Base-by-base conservation (phyloP, 2,113 vertebrate species). In the Anolis carolinensis region DNA sequence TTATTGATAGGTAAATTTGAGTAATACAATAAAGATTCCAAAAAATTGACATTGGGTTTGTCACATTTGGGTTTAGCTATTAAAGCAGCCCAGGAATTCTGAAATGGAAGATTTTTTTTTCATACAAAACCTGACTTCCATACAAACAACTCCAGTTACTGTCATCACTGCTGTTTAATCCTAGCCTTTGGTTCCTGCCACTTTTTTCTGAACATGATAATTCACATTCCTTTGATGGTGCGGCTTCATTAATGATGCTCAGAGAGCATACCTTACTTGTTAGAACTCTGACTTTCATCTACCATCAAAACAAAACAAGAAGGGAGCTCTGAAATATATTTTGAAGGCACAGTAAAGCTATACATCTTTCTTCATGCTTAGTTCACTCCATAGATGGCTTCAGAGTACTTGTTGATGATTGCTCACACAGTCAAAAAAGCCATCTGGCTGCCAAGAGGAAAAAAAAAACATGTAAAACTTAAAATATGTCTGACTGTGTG, bases 241-340 rank as follows among this genome's bases (percentile, higher is more conserved):
- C 55, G 74, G 20, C 70, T 86, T 81, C 77, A 80, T 86, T 86
- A 86, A 86, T 50, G 70, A 74, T 86, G 70, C n/a, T 74, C 59
- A 75, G 55, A 81, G n/a, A 74, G 55, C 70, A 67, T 36, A 81
- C 39, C 34, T 81, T 65, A n/a, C n/a, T 70, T 86, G 70, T 86
- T 86, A 86, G 85, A 86, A 81, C 55, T 86, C 83, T 80, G 65
- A 55, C 78, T 86, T 86, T 86, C 78, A 88, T 79, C 82, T 74
- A 30, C 36, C 76, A 79, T 83, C n/a, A 87, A 89, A 59, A 86
- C 2, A 86, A 86, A 81, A 52, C 59, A 36, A 81, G 77, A 73
- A 86, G 80, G 65, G 70, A 63, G 55, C 10, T 80, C 23, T 48
- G 68, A 59, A 7, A 86, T 88, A 1, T 82, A 23, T 75, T 75